These are phyloP conservation scores for Corythornis vintsioides DNA, from an alignment of 2,113 vertebrate species.

Conservation along the genomic window DNA sequence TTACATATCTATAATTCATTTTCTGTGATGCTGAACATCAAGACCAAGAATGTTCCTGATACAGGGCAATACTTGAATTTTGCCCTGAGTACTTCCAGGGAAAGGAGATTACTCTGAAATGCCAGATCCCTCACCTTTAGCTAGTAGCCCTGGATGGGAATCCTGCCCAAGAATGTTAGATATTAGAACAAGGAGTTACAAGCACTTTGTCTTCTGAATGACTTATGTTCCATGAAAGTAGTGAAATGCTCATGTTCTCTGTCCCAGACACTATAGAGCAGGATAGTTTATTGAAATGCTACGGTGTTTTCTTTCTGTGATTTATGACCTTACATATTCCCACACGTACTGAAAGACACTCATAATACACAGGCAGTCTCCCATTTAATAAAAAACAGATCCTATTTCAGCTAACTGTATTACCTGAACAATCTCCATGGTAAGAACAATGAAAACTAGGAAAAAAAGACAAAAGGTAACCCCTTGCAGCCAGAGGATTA, in stretches of 20 bases:
- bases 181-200: slow-evolving; percentile 37
- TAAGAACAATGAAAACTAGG: not conserved
- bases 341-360: slow-evolving; percentile 14
- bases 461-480: not conserved
- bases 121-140: not conserved
- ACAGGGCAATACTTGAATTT: not conserved
- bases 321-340: slow-evolving; percentile 31
- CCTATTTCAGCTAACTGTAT: not conserved
- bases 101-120: not conserved
- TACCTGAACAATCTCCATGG: slow-evolving; percentile 18
- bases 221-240: slow-evolving; percentile 13
- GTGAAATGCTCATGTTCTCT: slow-evolving; percentile 41
- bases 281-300: slow-evolving; percentile 45
- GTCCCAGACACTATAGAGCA: slow-evolving; percentile 45
- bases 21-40: not conserved
- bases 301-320: not conserved
- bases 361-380: slow-evolving; percentile 14
- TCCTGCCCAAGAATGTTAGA: not conserved
- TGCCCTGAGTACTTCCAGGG: not conserved
- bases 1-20: not conserved
- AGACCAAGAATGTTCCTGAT: not conserved
- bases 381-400: slow-evolving; percentile 26
- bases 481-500: not conserved
- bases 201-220: slow-evolving; percentile 26
- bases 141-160: not conserved